A percentile compares a stretch with the other conserved stretches of the same genome.
These are phyloP conservation scores for Cecropterus lyciades DNA, from an alignment of 1,140 invertebrate genomes.

Conservation along the genomic window DNA sequence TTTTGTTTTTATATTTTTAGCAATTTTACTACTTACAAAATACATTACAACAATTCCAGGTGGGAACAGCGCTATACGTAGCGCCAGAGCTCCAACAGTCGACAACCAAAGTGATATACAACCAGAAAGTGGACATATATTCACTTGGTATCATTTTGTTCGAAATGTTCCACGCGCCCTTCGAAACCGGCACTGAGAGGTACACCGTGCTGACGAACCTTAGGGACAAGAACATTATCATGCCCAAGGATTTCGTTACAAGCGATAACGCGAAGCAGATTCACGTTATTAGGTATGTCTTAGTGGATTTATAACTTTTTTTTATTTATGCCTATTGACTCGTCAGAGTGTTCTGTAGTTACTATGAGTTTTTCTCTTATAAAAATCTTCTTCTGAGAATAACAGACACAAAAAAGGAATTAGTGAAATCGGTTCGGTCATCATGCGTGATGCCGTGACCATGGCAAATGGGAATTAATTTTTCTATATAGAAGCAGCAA, in stretches of 20 bases:
- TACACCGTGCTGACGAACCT: constrained; percentile 86
- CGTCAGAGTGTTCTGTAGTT: too few relatives aligned
- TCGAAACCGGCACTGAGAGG: constrained; percentile 95
- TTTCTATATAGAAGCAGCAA: too few relatives aligned
- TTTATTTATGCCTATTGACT: too few relatives aligned
- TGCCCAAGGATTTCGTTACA: constrained; percentile 72
- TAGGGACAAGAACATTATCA: constrained; percentile 59
- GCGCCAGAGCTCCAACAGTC: constrained; percentile 93
- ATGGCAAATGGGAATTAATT: too few relatives aligned
- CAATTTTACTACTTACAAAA: too few relatives aligned
- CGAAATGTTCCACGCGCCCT: constrained; percentile 95
- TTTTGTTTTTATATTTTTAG: too few relatives aligned
- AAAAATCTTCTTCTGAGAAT: too few relatives aligned
- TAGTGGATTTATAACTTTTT: neutral
- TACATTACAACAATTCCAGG: too few relatives aligned
- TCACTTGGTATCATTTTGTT: constrained; percentile 95
- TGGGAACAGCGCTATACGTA: constrained; percentile 97
- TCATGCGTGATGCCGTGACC: too few relatives aligned
- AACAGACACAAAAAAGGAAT: too few relatives aligned
- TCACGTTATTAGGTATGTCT: constrained; percentile 73
- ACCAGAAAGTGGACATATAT: constrained; percentile 98
- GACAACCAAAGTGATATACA: constrained; percentile 89
- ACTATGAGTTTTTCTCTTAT: too few relatives aligned
- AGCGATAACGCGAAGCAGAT: constrained; percentile 74
- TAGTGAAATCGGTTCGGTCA: too few relatives aligned